Conservation (phyloP, 2,113 vertebrate genomes). For the Etheostoma cragini region DNA sequence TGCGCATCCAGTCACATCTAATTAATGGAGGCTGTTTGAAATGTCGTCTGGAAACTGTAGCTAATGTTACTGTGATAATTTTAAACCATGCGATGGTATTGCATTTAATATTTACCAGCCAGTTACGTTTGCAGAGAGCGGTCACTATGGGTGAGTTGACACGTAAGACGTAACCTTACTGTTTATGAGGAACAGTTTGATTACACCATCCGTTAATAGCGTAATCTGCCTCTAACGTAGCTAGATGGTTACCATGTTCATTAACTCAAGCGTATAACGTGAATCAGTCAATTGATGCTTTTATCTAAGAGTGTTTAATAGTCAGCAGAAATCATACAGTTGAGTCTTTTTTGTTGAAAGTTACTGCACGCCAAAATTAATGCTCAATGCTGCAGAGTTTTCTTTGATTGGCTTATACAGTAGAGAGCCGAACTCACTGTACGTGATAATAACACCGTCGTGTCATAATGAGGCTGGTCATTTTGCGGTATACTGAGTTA, state of each 20-base stretch:
- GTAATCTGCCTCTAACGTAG: neutral
- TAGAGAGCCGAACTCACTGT: no score
- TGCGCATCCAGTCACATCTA: neutral
- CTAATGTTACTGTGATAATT: neutral
- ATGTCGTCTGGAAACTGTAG: neutral
- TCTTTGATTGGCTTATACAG: no score
- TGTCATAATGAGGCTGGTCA: no score
- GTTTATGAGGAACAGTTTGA: neutral
- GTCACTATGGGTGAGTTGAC: slow-evolving; percentile 69
- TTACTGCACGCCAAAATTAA: neutral
- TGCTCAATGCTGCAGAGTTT: neutral
- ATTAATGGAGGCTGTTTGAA: slow-evolving; percentile 52
- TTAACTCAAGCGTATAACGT: neutral
- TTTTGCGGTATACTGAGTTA: no score
- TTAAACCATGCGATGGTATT: neutral
- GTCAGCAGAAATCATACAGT: neutral
- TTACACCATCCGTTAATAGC: neutral
- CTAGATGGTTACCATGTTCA: neutral
- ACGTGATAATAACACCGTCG: no score
- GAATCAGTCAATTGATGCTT: neutral
- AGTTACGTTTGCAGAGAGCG: neutral
- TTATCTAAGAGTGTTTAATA: neutral
- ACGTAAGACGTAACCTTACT: neutral
- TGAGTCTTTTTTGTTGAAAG: neutral
- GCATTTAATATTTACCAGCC: neutral